A percentile compares a stretch with the other conserved stretches of the same genome.
Evolutionary conservation across 2,113 vertebrate species (phyloP).

Genomic region (Pluvianellus socialis): DNA sequence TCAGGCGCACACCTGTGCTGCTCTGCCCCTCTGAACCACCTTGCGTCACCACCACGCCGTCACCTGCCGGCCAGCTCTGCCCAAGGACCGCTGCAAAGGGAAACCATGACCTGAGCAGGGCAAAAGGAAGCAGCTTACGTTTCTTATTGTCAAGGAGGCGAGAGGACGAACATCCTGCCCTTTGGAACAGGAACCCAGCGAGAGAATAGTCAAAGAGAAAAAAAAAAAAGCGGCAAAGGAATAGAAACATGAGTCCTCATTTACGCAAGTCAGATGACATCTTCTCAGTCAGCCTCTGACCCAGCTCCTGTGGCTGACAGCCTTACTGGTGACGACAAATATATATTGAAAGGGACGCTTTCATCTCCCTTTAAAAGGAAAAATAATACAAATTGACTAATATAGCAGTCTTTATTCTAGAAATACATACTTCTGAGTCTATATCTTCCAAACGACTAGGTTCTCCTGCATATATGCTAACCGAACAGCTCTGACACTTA

Average conservation of each 20-base stretch:
- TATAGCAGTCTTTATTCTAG: not conserved
- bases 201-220: not conserved
- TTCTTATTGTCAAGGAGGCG: not conserved
- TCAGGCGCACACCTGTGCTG: not conserved
- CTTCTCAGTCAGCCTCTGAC: not conserved
- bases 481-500: not conserved
- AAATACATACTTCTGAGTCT: not conserved
- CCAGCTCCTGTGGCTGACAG: not conserved
- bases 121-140: not conserved
- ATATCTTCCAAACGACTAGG: not conserved
- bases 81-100: not conserved
- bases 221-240: not conserved
- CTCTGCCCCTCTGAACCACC: not conserved
- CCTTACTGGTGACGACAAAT: not conserved
- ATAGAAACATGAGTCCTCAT: not conserved
- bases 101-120: not conserved
- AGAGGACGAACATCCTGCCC: constrained; percentile 29
- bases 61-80: not conserved
- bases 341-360: not conserved
- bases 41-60: accelerated
- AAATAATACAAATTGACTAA: not conserved
- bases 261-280: not conserved
- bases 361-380: not conserved
- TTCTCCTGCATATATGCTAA: not conserved
- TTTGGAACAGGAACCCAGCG: constrained; percentile 19